Conservation (phyloP, 2,888 invertebrate genomes). For the Eupithecia inturbata region DNA sequence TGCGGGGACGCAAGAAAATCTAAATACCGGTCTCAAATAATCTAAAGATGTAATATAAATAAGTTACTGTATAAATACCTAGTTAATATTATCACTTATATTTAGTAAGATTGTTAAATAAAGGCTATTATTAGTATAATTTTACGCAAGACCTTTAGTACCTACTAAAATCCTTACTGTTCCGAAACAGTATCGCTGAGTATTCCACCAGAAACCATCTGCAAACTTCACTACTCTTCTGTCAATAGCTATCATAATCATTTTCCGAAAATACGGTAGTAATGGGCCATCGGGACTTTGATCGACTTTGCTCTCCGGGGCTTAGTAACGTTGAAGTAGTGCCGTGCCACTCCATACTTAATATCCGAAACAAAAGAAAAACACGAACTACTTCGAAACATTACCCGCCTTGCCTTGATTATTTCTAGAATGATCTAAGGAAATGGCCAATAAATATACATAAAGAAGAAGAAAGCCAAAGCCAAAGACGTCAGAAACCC, state of each 20-base stretch:
- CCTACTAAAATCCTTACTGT: background rate
- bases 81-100: no score
- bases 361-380: background rate
- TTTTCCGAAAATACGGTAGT: slow-evolving; percentile 18
- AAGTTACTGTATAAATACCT: no score
- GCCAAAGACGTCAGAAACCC: no score
- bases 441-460: background rate
- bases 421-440: background rate
- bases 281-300: slow-evolving; percentile 27
- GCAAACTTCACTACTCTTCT: slow-evolving; percentile 5
- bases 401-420: background rate
- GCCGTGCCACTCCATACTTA: background rate
- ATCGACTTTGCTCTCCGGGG: slow-evolving; percentile 30
- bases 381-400: background rate
- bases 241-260: slow-evolving; percentile 10
- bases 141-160: no score
- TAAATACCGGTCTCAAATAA: no score
- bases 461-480: no score
- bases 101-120: no score
- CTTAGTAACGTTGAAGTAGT: background rate
- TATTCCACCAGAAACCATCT: background rate
- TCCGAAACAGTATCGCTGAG: background rate
- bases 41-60: no score
- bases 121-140: no score
- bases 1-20: no score